Base-by-base conservation (phyloP, 2,113 vertebrate genomes). In the Tyto alba region DNA sequence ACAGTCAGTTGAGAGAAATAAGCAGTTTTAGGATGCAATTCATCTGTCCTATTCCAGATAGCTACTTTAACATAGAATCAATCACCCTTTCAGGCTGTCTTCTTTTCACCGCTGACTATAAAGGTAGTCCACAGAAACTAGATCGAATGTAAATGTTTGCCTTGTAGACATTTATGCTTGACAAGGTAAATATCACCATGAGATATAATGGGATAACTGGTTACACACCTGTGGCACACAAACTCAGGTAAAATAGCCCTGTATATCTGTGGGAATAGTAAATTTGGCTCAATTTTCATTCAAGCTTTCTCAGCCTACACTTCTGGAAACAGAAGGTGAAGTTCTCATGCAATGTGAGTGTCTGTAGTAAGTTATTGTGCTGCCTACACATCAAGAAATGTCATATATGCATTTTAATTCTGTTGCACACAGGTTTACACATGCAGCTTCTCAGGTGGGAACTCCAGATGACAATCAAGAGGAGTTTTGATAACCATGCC, bases 1-100 rank as follows among this genome's bases (percentile, higher is more conserved):
- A 91, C 66, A 95, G 86, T 78, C 89, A 90, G 20, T 43, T 76
- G 84, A 95, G 56, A 89, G 76, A 94, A 97, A 96, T 94, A 95
- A 97, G 80, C 84, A 91, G 73, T 63, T 94, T 87, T 85, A 91
- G 83, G 91, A 94, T 60, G 80, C 56, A 87, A 94, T 95, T 90
- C 64, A 87, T 94, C 86, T 91, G 47, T 30, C 36, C 40, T 77
- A 14, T 67, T 94, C 80, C 47, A 89, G 56, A 94, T 87, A 95
- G 60, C 60, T 92, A 60, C 64, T 94, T 92, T 75, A 95, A 64
- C 72, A 95, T 47, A 81, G 56, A 95, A 95, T 95, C 83, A 93
- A 95, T 97, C 86, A 95, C 56, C 13, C 34, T 93, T 88, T 67
- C 73, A 89, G 43, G 9, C 60, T 69, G 29, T 84, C 88, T 88